A percentile compares a stretch with the other conserved stretches of the same genome.
phyloP scores from a whole-genome alignment of 2,113 vertebrate genomes.

The Poeciliopsis occidentalis region DNA sequence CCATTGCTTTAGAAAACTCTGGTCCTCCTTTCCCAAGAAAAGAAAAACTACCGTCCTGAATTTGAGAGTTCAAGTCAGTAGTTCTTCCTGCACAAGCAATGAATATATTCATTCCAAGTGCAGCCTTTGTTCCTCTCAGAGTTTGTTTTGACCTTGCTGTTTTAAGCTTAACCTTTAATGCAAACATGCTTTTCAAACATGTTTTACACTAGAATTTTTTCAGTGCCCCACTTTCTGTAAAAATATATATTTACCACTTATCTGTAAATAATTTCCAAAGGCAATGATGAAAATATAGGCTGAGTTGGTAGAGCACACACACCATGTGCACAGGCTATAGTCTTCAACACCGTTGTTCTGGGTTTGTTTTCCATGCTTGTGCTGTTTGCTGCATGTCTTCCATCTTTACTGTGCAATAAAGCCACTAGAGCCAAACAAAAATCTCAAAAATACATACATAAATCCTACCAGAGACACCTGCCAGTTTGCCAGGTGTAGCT shows the following conservation, averaged over 20 bases:
- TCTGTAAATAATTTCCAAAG: too few relatives aligned
- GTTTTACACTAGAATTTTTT: not conserved
- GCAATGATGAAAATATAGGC: not conserved
- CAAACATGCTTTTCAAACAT: not conserved
- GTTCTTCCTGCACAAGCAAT: too few relatives aligned
- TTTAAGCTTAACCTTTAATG: not conserved
- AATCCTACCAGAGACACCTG: too few relatives aligned
- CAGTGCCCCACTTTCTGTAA: not conserved
- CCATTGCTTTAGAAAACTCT: slow-evolving; percentile 4
- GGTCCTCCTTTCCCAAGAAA: not conserved
- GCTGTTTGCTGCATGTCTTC: too few relatives aligned
- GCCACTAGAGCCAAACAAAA: too few relatives aligned
- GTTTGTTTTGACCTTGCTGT: not conserved
- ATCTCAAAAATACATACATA: too few relatives aligned
- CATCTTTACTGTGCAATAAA: too few relatives aligned
- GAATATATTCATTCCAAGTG: not conserved
- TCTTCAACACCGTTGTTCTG: too few relatives aligned
- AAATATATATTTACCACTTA: not conserved
- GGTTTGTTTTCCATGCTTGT: too few relatives aligned
- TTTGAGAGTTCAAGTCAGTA: not conserved
- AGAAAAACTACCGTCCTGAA: not conserved
- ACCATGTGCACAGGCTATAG: too few relatives aligned
- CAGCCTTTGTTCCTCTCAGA: not conserved
- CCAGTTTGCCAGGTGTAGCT: too few relatives aligned
- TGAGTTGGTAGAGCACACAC: too few relatives aligned